These are phyloP conservation scores for Cydia amplana DNA, from an alignment of 1,140 invertebrate genomes.

Conservation along the genomic window DNA sequence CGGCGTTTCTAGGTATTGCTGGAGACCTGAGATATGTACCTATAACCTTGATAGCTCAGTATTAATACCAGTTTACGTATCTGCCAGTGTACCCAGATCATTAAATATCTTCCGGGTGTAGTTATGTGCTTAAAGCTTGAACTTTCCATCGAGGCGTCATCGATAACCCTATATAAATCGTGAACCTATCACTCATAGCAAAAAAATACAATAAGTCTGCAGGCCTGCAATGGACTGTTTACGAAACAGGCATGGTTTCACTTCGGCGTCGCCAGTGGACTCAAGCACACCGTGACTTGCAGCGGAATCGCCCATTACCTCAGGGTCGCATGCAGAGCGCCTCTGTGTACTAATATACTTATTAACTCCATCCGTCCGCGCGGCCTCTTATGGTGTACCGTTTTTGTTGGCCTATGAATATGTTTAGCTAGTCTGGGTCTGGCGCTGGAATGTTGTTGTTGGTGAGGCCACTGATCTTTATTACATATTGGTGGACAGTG, in stretches of 20 bases:
- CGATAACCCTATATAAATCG: too few species aligned
- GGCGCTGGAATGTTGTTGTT: neutral
- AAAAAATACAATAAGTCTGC: neutral
- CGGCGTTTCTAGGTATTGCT: too few species aligned
- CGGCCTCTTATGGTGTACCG: slow-evolving; percentile 3
- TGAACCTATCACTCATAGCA: too few species aligned
- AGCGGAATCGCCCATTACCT: slow-evolving; percentile 31
- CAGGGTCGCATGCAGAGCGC: slow-evolving; percentile 16
- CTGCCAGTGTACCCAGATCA: too few species aligned
- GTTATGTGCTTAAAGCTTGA: too few species aligned
- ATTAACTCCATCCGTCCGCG: slow-evolving; percentile 21
- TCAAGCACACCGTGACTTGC: slow-evolving; percentile 23
- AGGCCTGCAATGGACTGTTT: neutral
- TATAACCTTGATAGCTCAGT: too few species aligned
- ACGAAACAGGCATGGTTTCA: neutral
- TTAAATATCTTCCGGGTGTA: too few species aligned
- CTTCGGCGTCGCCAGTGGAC: neutral
- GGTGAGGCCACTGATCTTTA: slow-evolving; percentile 5
- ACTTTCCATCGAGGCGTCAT: too few species aligned
- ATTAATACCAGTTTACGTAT: too few species aligned
- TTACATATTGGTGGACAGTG: neutral
- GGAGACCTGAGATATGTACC: too few species aligned
- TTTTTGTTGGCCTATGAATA: slow-evolving; percentile 12
- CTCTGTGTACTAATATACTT: slow-evolving; percentile 31
- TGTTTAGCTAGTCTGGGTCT: slow-evolving; percentile 1